These are phyloP conservation scores for Scytalopus superciliaris DNA, from an alignment of 2,113 vertebrate genomes.

Conservation along the genomic window DNA sequence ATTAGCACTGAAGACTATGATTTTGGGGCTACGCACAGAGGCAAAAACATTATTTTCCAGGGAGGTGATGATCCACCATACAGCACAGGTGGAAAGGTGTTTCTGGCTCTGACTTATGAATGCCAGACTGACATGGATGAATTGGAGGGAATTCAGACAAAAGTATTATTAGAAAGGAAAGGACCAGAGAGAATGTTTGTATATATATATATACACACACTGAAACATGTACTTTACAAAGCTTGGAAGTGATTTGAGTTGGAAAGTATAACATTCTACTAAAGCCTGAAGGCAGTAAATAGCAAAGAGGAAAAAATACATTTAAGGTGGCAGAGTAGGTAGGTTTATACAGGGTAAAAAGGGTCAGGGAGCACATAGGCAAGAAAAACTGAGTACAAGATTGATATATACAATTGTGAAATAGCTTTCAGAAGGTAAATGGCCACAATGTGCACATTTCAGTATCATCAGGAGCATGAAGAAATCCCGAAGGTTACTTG, in stretches of 20 bases:
- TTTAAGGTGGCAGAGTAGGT: neutral
- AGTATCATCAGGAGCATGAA: neutral
- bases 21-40: constrained; percentile 35
- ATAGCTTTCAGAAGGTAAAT: neutral
- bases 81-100: neutral
- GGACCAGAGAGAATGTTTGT: neutral
- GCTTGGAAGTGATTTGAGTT: neutral
- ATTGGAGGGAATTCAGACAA: neutral
- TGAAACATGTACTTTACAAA: neutral
- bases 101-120: neutral
- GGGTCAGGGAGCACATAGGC: neutral
- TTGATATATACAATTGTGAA: neutral
- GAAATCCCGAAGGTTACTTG: neutral
- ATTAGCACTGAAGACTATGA: constrained; percentile 31
- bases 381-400: neutral
- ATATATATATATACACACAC: neutral
- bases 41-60: neutral
- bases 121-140: neutral
- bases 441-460: neutral
- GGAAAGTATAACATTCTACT: neutral
- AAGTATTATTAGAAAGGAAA: neutral
- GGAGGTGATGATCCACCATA: constrained; percentile 5
- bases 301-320: neutral
- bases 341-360: neutral
- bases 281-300: neutral